Percentiles rank a stretch among this genome's conserved stretches.
Evolutionary conservation across 2,888 invertebrate genomes (phyloP).

Genomic region (Melipona bicolor): DNA sequence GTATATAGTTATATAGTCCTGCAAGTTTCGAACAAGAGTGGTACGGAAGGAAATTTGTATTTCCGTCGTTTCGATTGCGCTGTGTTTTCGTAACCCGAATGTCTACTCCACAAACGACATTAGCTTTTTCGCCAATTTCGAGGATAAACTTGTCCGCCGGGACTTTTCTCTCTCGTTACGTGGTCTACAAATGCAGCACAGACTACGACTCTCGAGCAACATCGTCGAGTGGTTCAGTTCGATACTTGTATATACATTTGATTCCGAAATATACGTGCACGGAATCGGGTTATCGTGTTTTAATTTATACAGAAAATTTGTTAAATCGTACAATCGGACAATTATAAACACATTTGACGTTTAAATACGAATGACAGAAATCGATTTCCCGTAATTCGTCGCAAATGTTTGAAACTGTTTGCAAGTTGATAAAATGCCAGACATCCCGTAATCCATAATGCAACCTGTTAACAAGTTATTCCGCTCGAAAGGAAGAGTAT

Average conservation of each 20-base stretch:
- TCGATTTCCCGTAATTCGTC: not conserved
- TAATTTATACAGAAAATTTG: too few species aligned
- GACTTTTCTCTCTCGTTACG: slow-evolving; percentile 10
- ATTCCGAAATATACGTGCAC: too few species aligned
- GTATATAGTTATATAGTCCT: not conserved
- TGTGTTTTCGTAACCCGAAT: not conserved
- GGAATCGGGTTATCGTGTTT: too few species aligned
- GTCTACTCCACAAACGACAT: not conserved
- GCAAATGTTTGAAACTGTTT: not conserved
- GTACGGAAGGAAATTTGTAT: not conserved
- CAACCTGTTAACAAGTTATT: not conserved
- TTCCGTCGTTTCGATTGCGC: not conserved
- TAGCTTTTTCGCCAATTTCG: slow-evolving; percentile 7
- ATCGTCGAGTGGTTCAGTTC: not conserved
- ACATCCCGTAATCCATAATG: not conserved
- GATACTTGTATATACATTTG: too few species aligned
- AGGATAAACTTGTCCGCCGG: slow-evolving; percentile 8
- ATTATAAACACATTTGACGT: not conserved
- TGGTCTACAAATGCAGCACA: not conserved
- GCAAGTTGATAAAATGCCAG: not conserved
- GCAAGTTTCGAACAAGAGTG: not conserved
- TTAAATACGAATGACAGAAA: not conserved
- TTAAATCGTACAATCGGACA: not conserved
- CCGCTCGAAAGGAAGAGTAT: not conserved
- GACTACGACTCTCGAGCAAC: not conserved